phyloP scores from a whole-genome alignment of 2,888 invertebrate species.

The Chloroclystis v-ata region DNA sequence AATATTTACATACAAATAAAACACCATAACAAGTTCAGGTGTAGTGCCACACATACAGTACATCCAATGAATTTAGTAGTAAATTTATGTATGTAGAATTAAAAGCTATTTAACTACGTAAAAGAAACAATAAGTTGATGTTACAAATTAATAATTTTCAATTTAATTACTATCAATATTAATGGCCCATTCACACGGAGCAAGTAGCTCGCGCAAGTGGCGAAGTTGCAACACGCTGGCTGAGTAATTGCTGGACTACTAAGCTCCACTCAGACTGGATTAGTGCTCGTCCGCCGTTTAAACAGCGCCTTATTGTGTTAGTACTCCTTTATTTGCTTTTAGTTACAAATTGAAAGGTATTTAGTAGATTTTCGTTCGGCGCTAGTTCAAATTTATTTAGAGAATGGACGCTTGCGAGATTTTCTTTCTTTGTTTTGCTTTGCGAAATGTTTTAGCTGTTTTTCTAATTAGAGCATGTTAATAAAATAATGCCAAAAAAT shows the following conservation, averaged over 20 bases:
- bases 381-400: not conserved
- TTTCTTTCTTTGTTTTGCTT: not conserved
- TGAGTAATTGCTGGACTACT: conserved; percentile 27
- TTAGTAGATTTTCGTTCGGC: conserved; percentile 4
- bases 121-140: no score
- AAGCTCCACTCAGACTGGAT: conserved; percentile 48
- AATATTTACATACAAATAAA: no score
- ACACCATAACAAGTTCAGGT: no score
- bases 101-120: no score
- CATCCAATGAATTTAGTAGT: no score
- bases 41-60: no score
- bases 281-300: conserved; percentile 28
- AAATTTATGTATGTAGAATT: no score
- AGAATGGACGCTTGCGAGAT: not conserved
- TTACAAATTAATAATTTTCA: no score
- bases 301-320: conserved; percentile 22
- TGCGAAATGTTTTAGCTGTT: no score
- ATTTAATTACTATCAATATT: no score
- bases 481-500: no score
- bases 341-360: conserved; percentile 16
- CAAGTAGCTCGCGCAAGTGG: conserved; percentile 16
- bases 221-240: conserved; percentile 21
- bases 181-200: conserved; percentile 4
- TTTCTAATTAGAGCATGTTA: no score
- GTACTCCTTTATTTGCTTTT: conserved; percentile 17